Percentiles rank a stretch among this genome's conserved stretches.
phyloP scores from a whole-genome alignment of 2,888 invertebrate species.

The Nomada fucata region DNA sequence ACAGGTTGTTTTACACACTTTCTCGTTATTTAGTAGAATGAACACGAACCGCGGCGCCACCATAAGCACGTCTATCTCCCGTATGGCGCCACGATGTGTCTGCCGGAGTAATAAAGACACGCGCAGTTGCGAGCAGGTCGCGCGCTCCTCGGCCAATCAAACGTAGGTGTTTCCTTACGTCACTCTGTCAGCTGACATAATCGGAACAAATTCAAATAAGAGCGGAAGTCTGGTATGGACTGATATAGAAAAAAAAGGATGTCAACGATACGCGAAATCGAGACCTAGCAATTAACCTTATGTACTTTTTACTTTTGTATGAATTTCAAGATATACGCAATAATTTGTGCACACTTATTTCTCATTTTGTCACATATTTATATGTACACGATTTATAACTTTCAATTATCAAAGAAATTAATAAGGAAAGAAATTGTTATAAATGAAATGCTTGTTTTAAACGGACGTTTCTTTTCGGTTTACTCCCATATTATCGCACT shows the following conservation, averaged over 20 bases:
- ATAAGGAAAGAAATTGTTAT: no score
- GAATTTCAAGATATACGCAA: no score
- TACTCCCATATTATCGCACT: no score
- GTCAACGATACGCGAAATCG: neutral
- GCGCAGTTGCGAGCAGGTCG: conserved; percentile 47
- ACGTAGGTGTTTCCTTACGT: conserved; percentile 56
- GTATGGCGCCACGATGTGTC: conserved; percentile 46
- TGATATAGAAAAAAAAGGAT: conserved; percentile 7
- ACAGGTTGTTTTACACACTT: neutral
- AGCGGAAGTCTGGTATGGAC: conserved; percentile 26
- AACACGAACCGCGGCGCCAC: conserved; percentile 39
- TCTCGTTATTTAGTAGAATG: conserved; percentile 23
- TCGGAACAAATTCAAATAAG: conserved; percentile 61
- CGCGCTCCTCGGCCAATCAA: conserved; percentile 56
- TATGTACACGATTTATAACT: no score
- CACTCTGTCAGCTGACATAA: conserved; percentile 68
- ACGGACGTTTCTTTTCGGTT: no score
- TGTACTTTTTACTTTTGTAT: neutral
- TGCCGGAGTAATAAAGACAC: conserved; percentile 39
- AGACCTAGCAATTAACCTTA: neutral
- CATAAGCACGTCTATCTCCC: conserved; percentile 18
- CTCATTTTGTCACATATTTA: no score
- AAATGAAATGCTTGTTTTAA: no score
- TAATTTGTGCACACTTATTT: no score
- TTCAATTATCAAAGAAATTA: no score